Conservation (phyloP, 2,888 invertebrate species). For the Amblyjoppa fuscipennis region DNA sequence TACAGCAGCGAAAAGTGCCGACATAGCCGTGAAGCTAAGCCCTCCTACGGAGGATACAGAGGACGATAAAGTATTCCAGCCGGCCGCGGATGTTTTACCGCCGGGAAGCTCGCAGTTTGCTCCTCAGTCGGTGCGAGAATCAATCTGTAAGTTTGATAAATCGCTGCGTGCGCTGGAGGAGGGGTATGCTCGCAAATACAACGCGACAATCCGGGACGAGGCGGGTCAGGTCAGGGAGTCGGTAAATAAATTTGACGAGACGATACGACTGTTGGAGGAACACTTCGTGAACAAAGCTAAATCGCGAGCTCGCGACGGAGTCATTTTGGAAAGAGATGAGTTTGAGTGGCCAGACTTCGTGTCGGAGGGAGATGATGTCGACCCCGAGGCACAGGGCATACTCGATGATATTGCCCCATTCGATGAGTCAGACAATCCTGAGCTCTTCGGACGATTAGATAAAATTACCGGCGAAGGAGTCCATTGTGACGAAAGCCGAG, state of each 20-base stretch:
- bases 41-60: too few relatives aligned
- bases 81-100: too few relatives aligned
- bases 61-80: too few relatives aligned
- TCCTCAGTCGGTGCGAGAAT: too few relatives aligned
- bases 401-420: background rate
- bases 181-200: background rate
- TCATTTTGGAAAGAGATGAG: background rate
- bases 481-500: background rate
- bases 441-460: background rate
- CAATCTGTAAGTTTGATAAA: too few relatives aligned
- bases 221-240: too few relatives aligned
- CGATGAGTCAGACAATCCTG: background rate
- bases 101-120: too few relatives aligned
- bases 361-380: background rate
- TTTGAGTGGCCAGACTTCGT: background rate
- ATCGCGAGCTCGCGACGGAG: background rate
- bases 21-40: too few relatives aligned
- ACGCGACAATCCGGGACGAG: too few relatives aligned
- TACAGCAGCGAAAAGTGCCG: too few relatives aligned
- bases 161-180: background rate
- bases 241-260: background rate
- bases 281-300: background rate
- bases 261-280: background rate
- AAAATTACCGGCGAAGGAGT: background rate
- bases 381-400: background rate